Conservation (phyloP, 2,888 invertebrate species). For the Tetrapedia diversipes region DNA sequence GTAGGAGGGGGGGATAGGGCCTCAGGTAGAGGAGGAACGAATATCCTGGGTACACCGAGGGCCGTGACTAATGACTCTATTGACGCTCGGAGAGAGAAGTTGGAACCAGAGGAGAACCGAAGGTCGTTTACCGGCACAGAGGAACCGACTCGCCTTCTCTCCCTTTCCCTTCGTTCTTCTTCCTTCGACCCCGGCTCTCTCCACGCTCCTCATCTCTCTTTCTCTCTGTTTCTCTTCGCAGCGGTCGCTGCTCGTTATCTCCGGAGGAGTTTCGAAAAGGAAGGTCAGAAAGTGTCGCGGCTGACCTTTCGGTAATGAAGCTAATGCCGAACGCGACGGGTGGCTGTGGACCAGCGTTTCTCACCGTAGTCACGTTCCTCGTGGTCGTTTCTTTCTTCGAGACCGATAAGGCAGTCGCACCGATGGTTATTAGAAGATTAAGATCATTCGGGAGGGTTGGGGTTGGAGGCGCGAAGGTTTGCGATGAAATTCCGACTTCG, state of each 20-base stretch:
- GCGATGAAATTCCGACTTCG: too few relatives aligned
- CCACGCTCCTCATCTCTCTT: too few relatives aligned
- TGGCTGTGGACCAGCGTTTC: constrained; percentile 41
- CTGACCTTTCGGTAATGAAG: constrained; percentile 62
- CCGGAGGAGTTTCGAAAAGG: constrained; percentile 41
- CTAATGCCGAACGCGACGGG: constrained; percentile 60
- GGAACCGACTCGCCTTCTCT: constrained; percentile 50
- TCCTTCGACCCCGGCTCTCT: neutral
- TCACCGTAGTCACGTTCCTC: constrained; percentile 35
- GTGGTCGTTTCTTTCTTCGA: constrained; percentile 8
- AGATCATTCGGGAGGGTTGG: neutral
- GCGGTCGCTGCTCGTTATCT: constrained; percentile 63
- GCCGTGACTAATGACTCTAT: constrained; percentile 80
- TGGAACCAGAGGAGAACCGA: constrained; percentile 66
- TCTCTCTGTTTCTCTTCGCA: constrained; percentile 1
- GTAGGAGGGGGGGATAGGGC: constrained; percentile 29
- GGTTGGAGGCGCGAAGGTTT: too few relatives aligned
- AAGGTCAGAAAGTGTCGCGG: constrained; percentile 62
- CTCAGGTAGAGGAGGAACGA: constrained; percentile 69
- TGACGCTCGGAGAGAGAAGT: constrained; percentile 70
- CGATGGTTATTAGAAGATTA: constrained; percentile 45
- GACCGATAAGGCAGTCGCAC: neutral
- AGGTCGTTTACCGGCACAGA: constrained; percentile 71
- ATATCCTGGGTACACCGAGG: constrained; percentile 73
- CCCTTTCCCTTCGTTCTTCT: neutral